Base-by-base conservation (phyloP, 1,140 invertebrate species). In the Ceratina calcarata region DNA sequence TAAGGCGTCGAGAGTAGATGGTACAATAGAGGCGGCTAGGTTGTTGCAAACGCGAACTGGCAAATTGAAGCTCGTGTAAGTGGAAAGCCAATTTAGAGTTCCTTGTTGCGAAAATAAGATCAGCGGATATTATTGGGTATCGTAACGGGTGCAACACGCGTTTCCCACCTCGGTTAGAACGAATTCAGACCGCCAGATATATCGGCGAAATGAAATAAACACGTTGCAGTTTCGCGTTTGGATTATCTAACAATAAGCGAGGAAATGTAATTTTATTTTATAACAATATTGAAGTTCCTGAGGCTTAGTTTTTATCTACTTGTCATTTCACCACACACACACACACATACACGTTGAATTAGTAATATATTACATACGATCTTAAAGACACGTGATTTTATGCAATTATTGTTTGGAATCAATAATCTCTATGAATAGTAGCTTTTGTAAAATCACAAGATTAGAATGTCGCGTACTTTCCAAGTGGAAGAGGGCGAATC, bases 41-140 rank as follows among this genome's bases (percentile, higher is more conserved):
- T 37, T 37, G 32, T 37, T 37, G 32, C 20, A 27, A 37, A 24
- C 37, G 62, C 20, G 58, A 81, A 74, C 60, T 32, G 71, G 27
- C 62, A 84, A 85, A 85, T 85, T 75, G 84, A 74, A 85, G 79
- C 70, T 74, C 69, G 79, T 24, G 84, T 85, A 82, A 85, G 84
- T 83, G 84, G 84, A 81, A 81, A 86, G 84, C 77, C 83, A 85
- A 86, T 86, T 85, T 85, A 57, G 68, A 64, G 68, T 79, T 84
- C 77, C 80, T 75, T 84, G 84, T 82, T 82, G 81, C 27, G 73
- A 78, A 86, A 86, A 86, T 83, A 81, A 86, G 84, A 86, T 83
- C 78, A 58, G 61, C n/a, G 74, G 60, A 81, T 84, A 85, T 84
- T 85, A 85, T 85, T 69, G 84, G 79, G 55, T 65, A 70, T 78